Evolutionary conservation across 1,140 invertebrate species (phyloP), one percentile per base, ranked within the genome.

Genomic region (Meloidogyne chitwoodi): DNA sequence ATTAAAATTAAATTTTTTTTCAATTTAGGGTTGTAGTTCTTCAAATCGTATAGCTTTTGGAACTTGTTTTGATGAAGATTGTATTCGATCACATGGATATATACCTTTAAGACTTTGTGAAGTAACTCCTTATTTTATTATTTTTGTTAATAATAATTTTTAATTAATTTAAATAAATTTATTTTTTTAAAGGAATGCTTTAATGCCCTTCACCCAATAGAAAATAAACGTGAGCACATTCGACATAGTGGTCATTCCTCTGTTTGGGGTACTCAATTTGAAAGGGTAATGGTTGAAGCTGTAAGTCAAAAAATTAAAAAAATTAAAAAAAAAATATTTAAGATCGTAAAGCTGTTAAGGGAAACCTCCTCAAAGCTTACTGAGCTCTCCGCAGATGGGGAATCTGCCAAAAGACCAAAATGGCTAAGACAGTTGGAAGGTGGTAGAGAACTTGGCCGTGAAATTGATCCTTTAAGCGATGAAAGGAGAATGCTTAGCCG

Each of bases 31-130:
- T 85, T 99, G 96, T 88, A 91, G 93, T 72, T 93, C 93, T 0
- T 91, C 91, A 12, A 93, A 96, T 77, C 96, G 96, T 88, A 92
- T 93, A n/a, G 95, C 95, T 1, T 92, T 95, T 69, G 94, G 93
- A 22, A 94, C 96, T 34, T 99, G 96, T 87, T 99, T 98, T 89
- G 94, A 94, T 14, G 92, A 92, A 61, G 95, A 98, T 88, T 99
- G 96, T 88, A 93, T 94, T 19, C 94, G 92, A 87, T 95, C 93
- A 83, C 98, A 99, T 88, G 92, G 93, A 26, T 95, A 96, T 87
- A 92, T 93, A 87, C 96, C 96, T 96, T 76, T 91, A 94, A 38
- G 96, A 94, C 88, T 99, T 94, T 88, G 90, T 91, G 79, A 93
- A 94, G 87, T 83, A 69, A 27, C n/a, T n/a, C n/a, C n/a, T n/a